Evolutionary conservation across 2,888 invertebrate genomes (phyloP), one percentile per base, ranked within the genome.

Genomic region (Heterodera filipjevi): DNA sequence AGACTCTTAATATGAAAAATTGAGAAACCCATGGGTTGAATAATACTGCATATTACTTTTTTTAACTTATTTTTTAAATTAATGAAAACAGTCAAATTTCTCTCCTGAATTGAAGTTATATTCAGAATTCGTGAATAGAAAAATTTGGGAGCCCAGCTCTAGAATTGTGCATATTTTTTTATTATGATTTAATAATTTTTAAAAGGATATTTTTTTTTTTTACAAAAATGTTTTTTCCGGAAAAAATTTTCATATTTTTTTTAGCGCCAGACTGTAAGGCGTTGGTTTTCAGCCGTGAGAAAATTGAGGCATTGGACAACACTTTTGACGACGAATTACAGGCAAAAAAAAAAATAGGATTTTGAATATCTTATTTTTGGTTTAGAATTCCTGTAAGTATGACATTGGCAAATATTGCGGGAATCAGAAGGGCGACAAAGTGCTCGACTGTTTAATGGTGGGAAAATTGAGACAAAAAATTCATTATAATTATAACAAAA

Each of bases 371-470:
- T 33, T 22, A 46, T 73, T n/a, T 27, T 12, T n/a, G 1, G 19
- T 77, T 64, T 71, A 84, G 84, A 93, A 93, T 78, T 92, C 94
- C 79, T 98, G 98, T 90, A 90, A 91, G 82, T 84, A 87, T n/a
- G 93, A 93, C 90, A 85, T 89, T 70, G 77, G 76, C n/a, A 85
- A 84, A 77, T 85, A 83, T 81, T 89, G 89, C 80, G 71, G 75
- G 3, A 71, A 32, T 46, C 81, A 84, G 74, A 81, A 83, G 39
- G 82, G 81, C 30, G 82, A 85, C 30, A 84, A 85, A 71, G 87
- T 89, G 27, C 81, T 89, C 64, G 85, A 86, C 22, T 89, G 89
- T 79, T 79, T 89, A 49, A 82, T 85, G 30, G 59, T 59, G 59
- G 10, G 59, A 19, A 59, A n/a, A 59, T 12, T 10, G n/a, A 19